phyloP scores from a whole-genome alignment of 2,113 vertebrate genomes.

The Panthera tigris region DNA sequence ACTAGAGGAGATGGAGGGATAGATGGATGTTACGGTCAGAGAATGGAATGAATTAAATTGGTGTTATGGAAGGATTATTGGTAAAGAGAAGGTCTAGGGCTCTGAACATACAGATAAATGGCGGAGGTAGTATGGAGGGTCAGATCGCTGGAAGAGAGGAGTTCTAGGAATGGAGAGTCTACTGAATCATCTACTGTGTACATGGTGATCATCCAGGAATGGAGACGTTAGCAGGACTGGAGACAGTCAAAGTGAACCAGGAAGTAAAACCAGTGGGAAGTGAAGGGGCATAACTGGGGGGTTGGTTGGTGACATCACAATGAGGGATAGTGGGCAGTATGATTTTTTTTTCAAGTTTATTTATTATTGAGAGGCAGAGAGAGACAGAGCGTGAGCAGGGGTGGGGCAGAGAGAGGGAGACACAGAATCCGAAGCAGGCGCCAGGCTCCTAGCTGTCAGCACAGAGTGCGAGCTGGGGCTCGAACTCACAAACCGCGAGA shows the following conservation, averaged over 20 bases:
- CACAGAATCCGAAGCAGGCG: too few species aligned
- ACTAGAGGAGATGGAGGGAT: not conserved
- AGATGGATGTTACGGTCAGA: not conserved
- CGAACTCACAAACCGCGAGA: too few species aligned
- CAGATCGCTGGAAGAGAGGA: not conserved
- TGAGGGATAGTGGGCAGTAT: not conserved
- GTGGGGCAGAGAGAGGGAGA: too few species aligned
- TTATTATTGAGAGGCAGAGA: not conserved
- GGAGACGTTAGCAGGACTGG: not conserved
- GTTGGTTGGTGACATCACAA: not conserved
- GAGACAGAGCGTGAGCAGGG: fast-evolving
- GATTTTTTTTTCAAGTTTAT: too few species aligned
- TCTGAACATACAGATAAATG: not conserved
- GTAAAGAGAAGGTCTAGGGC: not conserved
- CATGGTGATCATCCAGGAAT: not conserved
- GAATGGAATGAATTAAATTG: not conserved
- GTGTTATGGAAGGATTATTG: not conserved
- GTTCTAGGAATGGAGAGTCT: not conserved
- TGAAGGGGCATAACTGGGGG: not conserved
- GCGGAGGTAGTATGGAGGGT: not conserved
- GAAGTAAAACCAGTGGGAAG: not conserved
- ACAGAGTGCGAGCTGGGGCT: too few species aligned
- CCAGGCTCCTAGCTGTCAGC: too few species aligned
- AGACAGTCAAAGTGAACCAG: not conserved
- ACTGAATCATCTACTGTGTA: not conserved